Evolutionary conservation across 2,113 vertebrate species (phyloP), one percentile per base, ranked within the genome.

Genomic region (Empidonax alnorum): DNA sequence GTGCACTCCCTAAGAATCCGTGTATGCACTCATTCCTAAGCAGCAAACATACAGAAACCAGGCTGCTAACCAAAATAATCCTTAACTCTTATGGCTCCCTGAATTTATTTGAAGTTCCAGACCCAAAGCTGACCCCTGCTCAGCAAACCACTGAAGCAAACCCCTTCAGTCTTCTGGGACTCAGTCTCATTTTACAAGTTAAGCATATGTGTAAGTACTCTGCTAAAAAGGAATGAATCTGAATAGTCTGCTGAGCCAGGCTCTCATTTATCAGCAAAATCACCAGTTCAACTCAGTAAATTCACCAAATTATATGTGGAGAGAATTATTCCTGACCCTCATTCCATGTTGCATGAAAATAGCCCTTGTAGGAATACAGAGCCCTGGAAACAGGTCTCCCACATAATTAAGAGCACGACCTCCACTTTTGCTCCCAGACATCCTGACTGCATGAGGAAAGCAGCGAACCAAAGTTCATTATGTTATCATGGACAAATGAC

Each of bases 11-110:
- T 10, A 18, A 33, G 67, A 75, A 65, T 2, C 79, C 47, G 33
- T 0, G 20, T 6, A 42, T 0, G 3, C 33, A 1, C 46, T 46
- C 39, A 10, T 14, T 53, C n/a, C 65, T 20, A 1, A 11, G 81
- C 28, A 91, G 76, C 42, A 55, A 53, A 24, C 3, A 5, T 37
- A 59, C 2, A 71, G 78, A 77, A 71, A 8, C 4, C 12, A 44
- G 35, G 18, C 33, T 73, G 72, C 42, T 67, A 47, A 35, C 42
- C 13, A 19, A 47, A 84, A 79, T 22, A 16, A 0, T 2, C 33
- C 73, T 6, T 10, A 16, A 56, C 13, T 63, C 53, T 12, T 28
- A 63, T 7, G 47, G 65, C 61, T 21, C 23, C 27, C 62, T n/a
- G n/a, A 19, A 46, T 67, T 72, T 42, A 53, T 81, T 19, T 31